Conservation (phyloP, 1,140 invertebrate species). For the Potamilus streckersoni region DNA sequence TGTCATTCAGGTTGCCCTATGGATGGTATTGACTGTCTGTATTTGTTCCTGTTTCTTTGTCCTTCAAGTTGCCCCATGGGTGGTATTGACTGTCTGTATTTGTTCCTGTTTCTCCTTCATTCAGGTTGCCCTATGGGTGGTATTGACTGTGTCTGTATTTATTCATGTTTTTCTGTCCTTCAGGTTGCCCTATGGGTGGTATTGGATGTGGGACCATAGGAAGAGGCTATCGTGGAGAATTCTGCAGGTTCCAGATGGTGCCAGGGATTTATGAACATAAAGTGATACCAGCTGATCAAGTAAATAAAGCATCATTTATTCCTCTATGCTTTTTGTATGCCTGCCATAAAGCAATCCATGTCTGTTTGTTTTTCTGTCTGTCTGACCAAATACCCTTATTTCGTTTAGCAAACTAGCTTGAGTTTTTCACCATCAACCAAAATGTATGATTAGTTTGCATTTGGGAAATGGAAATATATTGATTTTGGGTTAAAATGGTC, state of each 20-base stretch:
- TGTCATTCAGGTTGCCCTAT: conserved; percentile 82
- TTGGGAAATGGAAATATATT: too few relatives aligned
- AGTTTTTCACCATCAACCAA: too few relatives aligned
- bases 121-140: too few relatives aligned
- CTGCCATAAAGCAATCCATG: too few relatives aligned
- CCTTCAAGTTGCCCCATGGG: conserved; percentile 87
- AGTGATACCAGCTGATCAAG: conserved; percentile 85
- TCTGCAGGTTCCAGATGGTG: conserved; percentile 88
- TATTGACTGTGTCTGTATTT: too few relatives aligned
- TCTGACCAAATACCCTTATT: too few relatives aligned
- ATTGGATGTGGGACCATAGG: conserved; percentile 92
- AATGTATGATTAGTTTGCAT: too few relatives aligned
- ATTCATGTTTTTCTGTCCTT: conserved; percentile 37
- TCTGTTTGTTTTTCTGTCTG: too few relatives aligned
- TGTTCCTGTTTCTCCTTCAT: too few relatives aligned
- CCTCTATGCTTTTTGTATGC: too few relatives aligned
- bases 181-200: conserved; percentile 90
- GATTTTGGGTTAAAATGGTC: too few relatives aligned
- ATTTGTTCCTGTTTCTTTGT: conserved; percentile 1
- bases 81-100: conserved; percentile 81
- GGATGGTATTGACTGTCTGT: conserved; percentile 86
- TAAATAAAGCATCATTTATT: conserved; percentile 70
- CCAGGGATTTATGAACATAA: conserved; percentile 90
- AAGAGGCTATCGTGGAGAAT: conserved; percentile 91
- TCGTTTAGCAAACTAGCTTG: too few relatives aligned